phyloP scores from a whole-genome alignment of 2,888 invertebrate species.

The Kryphioiulus occultus region DNA sequence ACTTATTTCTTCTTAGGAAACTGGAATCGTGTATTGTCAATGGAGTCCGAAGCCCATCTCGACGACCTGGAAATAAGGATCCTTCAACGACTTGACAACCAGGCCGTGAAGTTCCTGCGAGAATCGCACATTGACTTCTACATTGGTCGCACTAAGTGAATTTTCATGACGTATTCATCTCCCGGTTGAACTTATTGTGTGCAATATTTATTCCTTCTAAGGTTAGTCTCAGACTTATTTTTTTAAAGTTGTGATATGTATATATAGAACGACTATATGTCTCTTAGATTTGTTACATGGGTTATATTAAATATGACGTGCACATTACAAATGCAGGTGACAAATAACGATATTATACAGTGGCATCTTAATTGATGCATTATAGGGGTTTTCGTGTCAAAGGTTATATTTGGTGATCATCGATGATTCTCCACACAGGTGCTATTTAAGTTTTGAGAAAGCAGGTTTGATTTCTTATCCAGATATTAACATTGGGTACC shows the following conservation, averaged over 20 bases:
- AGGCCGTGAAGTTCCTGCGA: background rate
- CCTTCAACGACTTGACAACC: constrained; percentile 13
- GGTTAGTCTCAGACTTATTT: constrained; percentile 6
- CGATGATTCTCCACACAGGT: background rate
- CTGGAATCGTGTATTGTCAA: background rate
- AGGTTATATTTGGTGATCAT: too few relatives aligned
- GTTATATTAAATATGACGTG: background rate
- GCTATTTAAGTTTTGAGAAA: background rate
- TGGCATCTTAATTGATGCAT: too few relatives aligned
- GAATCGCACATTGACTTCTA: background rate
- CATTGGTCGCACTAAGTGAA: background rate
- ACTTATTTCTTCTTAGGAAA: constrained; percentile 20
- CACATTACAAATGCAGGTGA: too few relatives aligned
- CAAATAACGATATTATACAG: too few relatives aligned
- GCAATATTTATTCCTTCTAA: constrained; percentile 2
- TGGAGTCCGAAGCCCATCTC: constrained; percentile 45
- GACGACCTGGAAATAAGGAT: constrained; percentile 50
- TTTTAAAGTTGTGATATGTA: constrained; percentile 43
- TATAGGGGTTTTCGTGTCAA: too few relatives aligned
- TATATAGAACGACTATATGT: background rate
- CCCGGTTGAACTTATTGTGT: background rate
- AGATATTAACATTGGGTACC: background rate
- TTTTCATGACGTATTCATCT: background rate
- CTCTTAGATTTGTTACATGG: background rate
- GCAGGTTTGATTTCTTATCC: background rate